Percentiles rank a stretch among this genome's conserved stretches.
phyloP scores from a whole-genome alignment of 2,113 vertebrate species.

The Pristiophorus japonicus region DNA sequence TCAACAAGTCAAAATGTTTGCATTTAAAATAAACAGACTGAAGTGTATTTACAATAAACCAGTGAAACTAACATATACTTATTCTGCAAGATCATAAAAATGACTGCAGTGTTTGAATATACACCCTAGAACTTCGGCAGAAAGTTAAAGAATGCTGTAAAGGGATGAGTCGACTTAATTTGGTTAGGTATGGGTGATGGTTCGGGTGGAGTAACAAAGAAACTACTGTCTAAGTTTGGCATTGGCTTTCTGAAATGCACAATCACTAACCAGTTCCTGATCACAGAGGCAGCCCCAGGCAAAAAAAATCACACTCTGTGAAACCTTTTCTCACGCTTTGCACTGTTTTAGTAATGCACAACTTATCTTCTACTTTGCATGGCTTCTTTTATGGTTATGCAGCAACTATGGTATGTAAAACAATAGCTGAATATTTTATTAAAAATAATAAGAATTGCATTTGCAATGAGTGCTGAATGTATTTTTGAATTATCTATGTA shows the following conservation, averaged over 20 bases:
- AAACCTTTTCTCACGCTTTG: constrained; percentile 18
- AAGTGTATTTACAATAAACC: not conserved
- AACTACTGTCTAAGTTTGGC: constrained; percentile 17
- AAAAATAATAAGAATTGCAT: not conserved
- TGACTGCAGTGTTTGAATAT: not conserved
- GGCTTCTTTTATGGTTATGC: not conserved
- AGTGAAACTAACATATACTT: not conserved
- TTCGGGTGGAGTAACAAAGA: constrained; percentile 21
- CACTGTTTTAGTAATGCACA: not conserved
- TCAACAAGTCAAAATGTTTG: not conserved
- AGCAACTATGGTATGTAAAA: not conserved
- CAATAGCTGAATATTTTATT: not conserved
- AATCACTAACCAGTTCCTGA: constrained; percentile 14
- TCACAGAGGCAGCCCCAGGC: not conserved
- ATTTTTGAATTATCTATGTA: not conserved
- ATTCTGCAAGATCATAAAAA: not conserved
- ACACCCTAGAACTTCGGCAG: not conserved
- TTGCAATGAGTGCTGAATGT: not conserved
- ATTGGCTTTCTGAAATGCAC: constrained; percentile 25
- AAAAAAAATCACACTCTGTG: constrained; percentile 6
- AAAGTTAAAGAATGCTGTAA: constrained; percentile 10
- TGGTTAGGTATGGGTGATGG: constrained; percentile 27
- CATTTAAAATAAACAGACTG: not conserved
- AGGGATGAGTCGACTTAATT: constrained; percentile 2
- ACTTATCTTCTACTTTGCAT: not conserved